Evolutionary conservation across 2,113 vertebrate genomes (phyloP).

Genomic region (Brachionichthys hirsutus): DNA sequence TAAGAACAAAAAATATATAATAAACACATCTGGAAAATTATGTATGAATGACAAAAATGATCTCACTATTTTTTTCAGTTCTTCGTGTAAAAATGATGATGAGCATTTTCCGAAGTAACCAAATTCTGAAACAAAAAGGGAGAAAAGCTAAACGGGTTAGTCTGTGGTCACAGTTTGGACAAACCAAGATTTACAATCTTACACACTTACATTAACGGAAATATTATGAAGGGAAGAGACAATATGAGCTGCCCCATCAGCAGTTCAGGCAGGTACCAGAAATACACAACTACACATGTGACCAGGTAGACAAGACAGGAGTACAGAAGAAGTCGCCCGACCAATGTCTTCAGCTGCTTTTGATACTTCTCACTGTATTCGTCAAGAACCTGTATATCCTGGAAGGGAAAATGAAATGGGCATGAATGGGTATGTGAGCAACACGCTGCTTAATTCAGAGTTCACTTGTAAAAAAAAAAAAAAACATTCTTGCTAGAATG

Average conservation of each 20-base stretch:
- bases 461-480: no score
- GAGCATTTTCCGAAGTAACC: conserved; percentile 89
- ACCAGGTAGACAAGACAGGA: conserved; percentile 87
- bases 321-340: conserved; percentile 90
- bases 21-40: neutral
- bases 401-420: conserved; percentile 30
- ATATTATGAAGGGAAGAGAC: conserved; percentile 88
- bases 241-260: conserved; percentile 85
- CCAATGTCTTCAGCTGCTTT: conserved; percentile 91
- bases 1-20: neutral
- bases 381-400: conserved; percentile 91
- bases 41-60: neutral
- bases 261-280: conserved; percentile 93
- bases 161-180: neutral
- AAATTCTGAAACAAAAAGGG: conserved; percentile 79
- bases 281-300: conserved; percentile 86
- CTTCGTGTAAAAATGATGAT: conserved; percentile 89
- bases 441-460: no score
- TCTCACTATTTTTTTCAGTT: conserved; percentile 94
- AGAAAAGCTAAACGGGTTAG: neutral
- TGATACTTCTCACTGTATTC: conserved; percentile 95
- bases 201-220: conserved; percentile 93
- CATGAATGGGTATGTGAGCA: neutral
- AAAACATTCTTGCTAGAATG: no score
- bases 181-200: neutral